phyloP scores from a whole-genome alignment of 2,888 invertebrate species.

The Chironomus riparius region DNA sequence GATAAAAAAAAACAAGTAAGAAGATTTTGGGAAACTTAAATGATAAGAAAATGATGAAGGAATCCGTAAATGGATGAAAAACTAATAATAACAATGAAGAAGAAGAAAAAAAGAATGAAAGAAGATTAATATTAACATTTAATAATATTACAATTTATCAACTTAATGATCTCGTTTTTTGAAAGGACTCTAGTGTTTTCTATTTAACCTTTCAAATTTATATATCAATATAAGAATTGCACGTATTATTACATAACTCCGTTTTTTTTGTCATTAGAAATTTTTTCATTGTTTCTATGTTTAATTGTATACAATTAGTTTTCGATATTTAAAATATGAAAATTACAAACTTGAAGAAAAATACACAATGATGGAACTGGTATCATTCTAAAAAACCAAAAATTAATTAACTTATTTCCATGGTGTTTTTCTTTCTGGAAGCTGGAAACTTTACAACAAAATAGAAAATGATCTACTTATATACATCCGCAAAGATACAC shows the following conservation, averaged over 20 bases:
- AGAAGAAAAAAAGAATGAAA: not conserved
- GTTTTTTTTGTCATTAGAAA: not conserved
- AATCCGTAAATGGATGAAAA: not conserved
- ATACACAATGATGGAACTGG: not conserved
- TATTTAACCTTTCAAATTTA: not conserved
- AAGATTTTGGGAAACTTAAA: not conserved
- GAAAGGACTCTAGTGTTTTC: not conserved
- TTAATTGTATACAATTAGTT: not conserved
- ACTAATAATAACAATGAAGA: not conserved
- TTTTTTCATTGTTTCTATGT: not conserved
- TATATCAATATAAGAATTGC: not conserved
- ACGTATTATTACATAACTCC: not conserved
- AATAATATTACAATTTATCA: slow-evolving; percentile 12
- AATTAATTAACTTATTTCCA: not conserved
- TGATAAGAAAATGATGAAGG: not conserved
- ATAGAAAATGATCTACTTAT: not conserved
- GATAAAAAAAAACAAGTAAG: slow-evolving; percentile 14
- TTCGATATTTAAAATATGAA: too few relatives aligned
- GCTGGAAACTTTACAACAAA: not conserved
- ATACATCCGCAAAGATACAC: not conserved
- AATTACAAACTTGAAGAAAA: not conserved
- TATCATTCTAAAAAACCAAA: slow-evolving; percentile 1
- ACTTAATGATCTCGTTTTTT: slow-evolving; percentile 23
- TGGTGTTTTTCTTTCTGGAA: not conserved
- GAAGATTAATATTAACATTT: not conserved